phyloP scores from a whole-genome alignment of 2,797 vertebrate genomes.

The Premnoplex brunnescens region DNA sequence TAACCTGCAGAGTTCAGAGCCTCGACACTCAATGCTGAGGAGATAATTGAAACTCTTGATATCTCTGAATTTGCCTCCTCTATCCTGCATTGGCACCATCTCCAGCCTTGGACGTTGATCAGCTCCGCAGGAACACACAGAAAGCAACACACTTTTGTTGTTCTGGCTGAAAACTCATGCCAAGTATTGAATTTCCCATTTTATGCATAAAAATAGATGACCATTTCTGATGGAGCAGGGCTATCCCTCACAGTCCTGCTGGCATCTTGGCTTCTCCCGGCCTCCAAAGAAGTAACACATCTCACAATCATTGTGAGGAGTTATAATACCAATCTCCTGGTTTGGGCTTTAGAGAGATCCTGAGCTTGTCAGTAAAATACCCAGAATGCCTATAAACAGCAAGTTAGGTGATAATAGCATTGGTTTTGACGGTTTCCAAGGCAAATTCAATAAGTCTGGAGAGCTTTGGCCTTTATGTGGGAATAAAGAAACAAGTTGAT shows the following conservation, averaged over 20 bases:
- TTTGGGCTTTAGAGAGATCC: not conserved
- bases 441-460: not conserved
- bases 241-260: not conserved
- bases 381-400: not conserved
- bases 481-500: not conserved
- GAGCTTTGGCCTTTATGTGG: not conserved
- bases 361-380: not conserved
- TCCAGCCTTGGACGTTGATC: not conserved
- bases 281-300: not conserved
- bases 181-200: not conserved
- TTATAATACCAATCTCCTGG: not conserved
- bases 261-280: not conserved
- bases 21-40: not conserved
- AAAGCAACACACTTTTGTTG: not conserved
- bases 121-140: not conserved
- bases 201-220: not conserved
- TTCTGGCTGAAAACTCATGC: not conserved
- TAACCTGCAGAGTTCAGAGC: conserved; percentile 40
- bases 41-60: conserved; percentile 26
- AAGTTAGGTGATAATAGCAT: not conserved
- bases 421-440: not conserved
- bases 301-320: not conserved
- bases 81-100: not conserved
- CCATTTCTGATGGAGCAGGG: not conserved
- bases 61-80: not conserved